Evolutionary conservation across 2,113 vertebrate species (phyloP), one percentile per base, ranked within the genome.

Genomic region (Entomyzon cyanotis): DNA sequence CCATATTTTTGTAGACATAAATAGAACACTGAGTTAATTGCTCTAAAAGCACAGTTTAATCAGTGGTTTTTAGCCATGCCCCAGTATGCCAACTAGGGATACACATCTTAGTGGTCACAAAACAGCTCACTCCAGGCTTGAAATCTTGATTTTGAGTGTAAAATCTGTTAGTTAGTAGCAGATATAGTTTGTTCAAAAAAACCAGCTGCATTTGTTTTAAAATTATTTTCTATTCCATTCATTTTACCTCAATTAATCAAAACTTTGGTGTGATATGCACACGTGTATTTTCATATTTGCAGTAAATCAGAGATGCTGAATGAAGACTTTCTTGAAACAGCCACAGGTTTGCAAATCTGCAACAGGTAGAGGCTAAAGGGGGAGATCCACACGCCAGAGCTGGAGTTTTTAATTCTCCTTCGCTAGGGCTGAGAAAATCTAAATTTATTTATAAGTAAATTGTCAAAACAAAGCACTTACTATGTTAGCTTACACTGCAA

Each of bases 401-500:
- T 11, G 21, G 33, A 80, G 64, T 4, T n/a, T 84, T 63, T 12
- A 56, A 6, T 19, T 60, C 28, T 89, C 37, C 15, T 9, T 69
- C 56, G 56, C 15, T 60, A 24, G 15, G 33, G 42, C 52, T 79
- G 47, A 71, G 64, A 80, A 82, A 75, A 73, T 41, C 84, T 31
- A 73, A 39, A 89, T 95, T 85, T 74, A 87, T 79, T 92, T 93
- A 42, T 77, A 92, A 70, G 39, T 35, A 95, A 94, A 96, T 95
- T 95, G 79, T 95, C 86, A 92, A 94, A 96, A 96, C 82, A 96
- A 96, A 93, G 84, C 47, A 81, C 55, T 95, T 94, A 93, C 87
- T 92, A 33, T 6, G 5, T 58, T 95, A 63, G n/a, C 50, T 93
- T 46, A 53, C 53, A 39, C 22, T 82, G 78, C 71, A 82, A 93